A percentile compares a stretch with the other conserved stretches of the same genome.
Evolutionary conservation across 2,797 vertebrate genomes (phyloP).

Genomic region (Malurus leucopterus): DNA sequence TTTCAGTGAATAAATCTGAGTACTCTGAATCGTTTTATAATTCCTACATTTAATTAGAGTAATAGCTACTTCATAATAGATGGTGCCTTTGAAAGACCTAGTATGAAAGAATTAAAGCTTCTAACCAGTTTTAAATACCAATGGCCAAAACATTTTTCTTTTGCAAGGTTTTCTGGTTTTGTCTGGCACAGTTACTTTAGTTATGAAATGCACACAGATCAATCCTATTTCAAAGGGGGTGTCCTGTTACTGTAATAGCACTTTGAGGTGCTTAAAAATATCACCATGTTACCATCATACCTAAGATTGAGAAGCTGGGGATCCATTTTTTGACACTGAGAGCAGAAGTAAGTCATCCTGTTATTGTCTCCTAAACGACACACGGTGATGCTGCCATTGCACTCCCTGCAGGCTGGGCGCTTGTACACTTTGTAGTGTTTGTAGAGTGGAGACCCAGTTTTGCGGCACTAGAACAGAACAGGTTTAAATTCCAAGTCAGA

Average conservation of each 20-base stretch:
- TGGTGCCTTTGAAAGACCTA: background rate
- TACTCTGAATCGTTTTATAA: background rate
- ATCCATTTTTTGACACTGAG: constrained; percentile 82
- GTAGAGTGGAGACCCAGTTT: constrained; percentile 76
- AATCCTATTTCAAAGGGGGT: background rate
- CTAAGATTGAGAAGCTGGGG: constrained; percentile 73
- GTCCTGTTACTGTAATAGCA: background rate
- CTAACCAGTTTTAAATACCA: background rate
- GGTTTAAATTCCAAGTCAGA: background rate
- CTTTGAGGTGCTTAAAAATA: background rate
- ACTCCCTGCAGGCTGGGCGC: constrained; percentile 78
- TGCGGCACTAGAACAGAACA: constrained; percentile 78
- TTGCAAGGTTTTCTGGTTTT: background rate
- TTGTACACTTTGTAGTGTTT: constrained; percentile 90
- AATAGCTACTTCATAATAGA: background rate
- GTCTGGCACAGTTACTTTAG: background rate
- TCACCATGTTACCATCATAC: constrained; percentile 65
- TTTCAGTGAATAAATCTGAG: background rate
- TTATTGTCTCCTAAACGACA: constrained; percentile 87
- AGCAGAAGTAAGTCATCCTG: constrained; percentile 94
- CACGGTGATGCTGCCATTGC: constrained; percentile 76
- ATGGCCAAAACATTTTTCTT: background rate
- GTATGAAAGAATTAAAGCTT: background rate
- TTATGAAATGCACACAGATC: background rate
- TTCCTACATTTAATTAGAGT: background rate